Evolutionary conservation across 2,888 invertebrate genomes (phyloP).

Genomic region (Lutraria lutraria): DNA sequence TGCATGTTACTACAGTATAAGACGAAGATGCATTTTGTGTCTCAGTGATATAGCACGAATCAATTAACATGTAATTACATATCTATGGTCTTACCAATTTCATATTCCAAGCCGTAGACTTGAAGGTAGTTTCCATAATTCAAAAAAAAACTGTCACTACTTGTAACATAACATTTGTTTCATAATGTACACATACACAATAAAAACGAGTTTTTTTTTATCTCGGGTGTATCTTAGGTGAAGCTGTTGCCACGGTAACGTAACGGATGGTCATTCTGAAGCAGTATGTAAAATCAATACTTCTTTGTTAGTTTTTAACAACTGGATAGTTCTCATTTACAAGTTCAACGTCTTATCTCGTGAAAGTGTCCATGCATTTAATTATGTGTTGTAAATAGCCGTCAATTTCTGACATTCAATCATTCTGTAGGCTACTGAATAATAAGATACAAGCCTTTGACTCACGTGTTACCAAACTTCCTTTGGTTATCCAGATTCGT

Average conservation of each 20-base stretch:
- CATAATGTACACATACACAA: neutral
- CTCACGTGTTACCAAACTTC: too few species aligned
- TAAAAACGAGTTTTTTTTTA: neutral
- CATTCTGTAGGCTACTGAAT: too few species aligned
- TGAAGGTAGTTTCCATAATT: neutral
- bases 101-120: neutral
- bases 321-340: neutral
- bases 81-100: neutral
- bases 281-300: neutral
- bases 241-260: neutral
- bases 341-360: neutral
- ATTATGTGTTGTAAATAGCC: too few species aligned
- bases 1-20: too few species aligned
- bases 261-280: neutral
- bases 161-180: neutral
- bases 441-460: too few species aligned
- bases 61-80: too few species aligned
- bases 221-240: neutral
- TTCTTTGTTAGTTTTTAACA: conserved; percentile 3
- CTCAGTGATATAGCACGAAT: too few species aligned
- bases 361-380: neutral
- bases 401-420: too few species aligned
- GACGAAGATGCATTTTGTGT: too few species aligned
- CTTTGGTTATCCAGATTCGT: too few species aligned
- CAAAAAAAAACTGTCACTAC: neutral